Conservation (phyloP, 2,888 invertebrate species). For the Amiota minor region DNA sequence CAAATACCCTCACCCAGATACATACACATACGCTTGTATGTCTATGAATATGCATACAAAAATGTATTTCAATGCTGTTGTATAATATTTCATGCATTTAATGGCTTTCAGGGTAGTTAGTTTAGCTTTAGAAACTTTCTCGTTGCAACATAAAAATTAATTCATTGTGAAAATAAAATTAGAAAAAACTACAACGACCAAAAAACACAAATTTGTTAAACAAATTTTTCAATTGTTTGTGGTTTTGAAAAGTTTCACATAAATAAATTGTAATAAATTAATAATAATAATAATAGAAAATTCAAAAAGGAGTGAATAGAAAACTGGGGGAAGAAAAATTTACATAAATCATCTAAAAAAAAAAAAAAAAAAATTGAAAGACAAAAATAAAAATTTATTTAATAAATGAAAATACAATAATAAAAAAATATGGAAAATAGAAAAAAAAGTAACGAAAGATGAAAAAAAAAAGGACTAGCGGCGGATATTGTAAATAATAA, state of each 20-base stretch:
- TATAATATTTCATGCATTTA: slow-evolving; percentile 67
- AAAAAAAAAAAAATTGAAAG: too few species aligned
- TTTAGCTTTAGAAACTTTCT: slow-evolving; percentile 31
- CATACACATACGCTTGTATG: too few species aligned
- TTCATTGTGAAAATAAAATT: neutral
- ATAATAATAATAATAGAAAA: neutral
- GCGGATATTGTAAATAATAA: slow-evolving; percentile 25
- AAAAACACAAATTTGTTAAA: slow-evolving; percentile 8
- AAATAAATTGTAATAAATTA: slow-evolving; percentile 13
- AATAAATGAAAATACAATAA: neutral
- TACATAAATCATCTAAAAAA: slow-evolving; percentile 53
- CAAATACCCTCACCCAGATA: neutral
- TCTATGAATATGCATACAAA: too few species aligned
- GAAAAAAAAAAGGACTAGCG: neutral
- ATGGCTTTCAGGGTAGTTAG: slow-evolving; percentile 64
- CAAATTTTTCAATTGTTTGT: slow-evolving; percentile 22
- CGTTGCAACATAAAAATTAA: neutral
- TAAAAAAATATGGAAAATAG: neutral
- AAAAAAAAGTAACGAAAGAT: slow-evolving; percentile 13
- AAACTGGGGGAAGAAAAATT: neutral
- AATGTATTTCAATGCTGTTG: slow-evolving; percentile 38
- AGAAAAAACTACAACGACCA: neutral
- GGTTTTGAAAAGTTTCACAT: slow-evolving; percentile 1
- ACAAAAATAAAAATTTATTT: too few species aligned
- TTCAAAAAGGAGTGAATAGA: too few species aligned